These are phyloP conservation scores for Stigmatopora nigra DNA, from an alignment of 2,113 vertebrate species.

Conservation along the genomic window DNA sequence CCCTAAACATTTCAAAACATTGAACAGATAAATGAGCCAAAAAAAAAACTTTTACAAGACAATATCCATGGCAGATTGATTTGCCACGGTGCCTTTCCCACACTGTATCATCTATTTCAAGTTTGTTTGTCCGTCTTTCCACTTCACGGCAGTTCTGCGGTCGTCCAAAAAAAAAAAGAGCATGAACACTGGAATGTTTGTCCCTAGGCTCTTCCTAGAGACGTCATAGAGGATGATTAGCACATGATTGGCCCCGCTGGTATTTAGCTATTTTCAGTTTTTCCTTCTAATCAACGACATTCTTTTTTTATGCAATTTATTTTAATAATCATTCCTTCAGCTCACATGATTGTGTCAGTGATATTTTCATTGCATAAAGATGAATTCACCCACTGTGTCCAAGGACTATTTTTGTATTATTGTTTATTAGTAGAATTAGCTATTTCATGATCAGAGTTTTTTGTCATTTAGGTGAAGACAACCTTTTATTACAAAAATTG, in stretches of 20 bases:
- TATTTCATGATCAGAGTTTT: too few relatives aligned
- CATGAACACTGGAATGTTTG: constrained; percentile 15
- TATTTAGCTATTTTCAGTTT: constrained; percentile 5
- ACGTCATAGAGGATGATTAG: constrained; percentile 33
- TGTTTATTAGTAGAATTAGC: neutral
- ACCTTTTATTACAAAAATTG: too few relatives aligned
- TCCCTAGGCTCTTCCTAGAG: constrained; percentile 15
- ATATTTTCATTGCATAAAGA: constrained; percentile 16
- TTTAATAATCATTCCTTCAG: constrained; percentile 2
- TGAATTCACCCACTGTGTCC: neutral
- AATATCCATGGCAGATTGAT: neutral
- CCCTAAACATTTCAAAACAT: neutral
- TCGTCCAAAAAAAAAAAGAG: constrained; percentile 8
- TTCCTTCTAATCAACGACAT: neutral
- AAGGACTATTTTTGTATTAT: neutral
- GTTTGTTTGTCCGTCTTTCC: constrained; percentile 41
- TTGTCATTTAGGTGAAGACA: too few relatives aligned
- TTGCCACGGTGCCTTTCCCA: constrained; percentile 34
- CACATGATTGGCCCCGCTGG: constrained; percentile 37
- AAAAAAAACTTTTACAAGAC: constrained; percentile 10
- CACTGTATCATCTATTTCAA: constrained; percentile 45
- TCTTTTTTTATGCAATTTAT: constrained; percentile 2
- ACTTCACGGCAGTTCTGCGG: constrained; percentile 22
- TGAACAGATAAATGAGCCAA: neutral
- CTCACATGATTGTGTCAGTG: constrained; percentile 18